phyloP scores from a whole-genome alignment of 2,888 invertebrate genomes.

The Mellilla xanthometata region DNA sequence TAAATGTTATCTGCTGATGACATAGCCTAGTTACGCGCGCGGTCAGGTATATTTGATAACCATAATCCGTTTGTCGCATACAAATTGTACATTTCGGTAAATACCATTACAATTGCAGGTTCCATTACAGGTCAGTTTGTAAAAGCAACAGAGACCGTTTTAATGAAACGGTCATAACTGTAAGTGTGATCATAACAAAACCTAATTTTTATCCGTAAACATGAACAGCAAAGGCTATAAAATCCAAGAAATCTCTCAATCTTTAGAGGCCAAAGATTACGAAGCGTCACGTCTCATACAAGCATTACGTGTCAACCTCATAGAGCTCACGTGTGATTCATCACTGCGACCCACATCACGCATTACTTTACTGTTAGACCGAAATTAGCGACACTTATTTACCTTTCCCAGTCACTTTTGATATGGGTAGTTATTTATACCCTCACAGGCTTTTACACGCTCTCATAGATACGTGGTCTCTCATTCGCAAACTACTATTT shows the following conservation, averaged over 20 bases:
- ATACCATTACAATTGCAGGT: too few species aligned
- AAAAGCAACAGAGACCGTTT: background rate
- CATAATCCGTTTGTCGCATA: constrained; percentile 15
- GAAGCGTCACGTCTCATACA: constrained; percentile 57
- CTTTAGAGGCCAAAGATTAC: constrained; percentile 41
- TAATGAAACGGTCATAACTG: background rate
- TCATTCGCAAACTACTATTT: constrained; percentile 8
- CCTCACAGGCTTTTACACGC: constrained; percentile 3
- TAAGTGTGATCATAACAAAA: constrained; percentile 3
- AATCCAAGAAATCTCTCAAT: constrained; percentile 31
- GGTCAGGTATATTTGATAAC: constrained; percentile 31
- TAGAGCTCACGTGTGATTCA: constrained; percentile 61
- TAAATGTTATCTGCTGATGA: constrained; percentile 55
- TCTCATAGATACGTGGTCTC: constrained; percentile 5
- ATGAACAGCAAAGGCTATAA: constrained; percentile 17
- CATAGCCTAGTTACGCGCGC: constrained; percentile 49
- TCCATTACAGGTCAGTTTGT: too few species aligned
- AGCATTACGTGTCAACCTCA: constrained; percentile 45
- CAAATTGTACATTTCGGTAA: too few species aligned
- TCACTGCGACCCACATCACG: constrained; percentile 62
- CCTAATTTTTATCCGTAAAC: constrained; percentile 11
- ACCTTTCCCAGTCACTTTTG: constrained; percentile 31
- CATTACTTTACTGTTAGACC: constrained; percentile 46
- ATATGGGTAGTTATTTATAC: constrained; percentile 30
- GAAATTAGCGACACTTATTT: constrained; percentile 36